Evolutionary conservation across 2,113 vertebrate genomes (phyloP), one percentile per base, ranked within the genome.

Genomic region (Pavo muticus): DNA sequence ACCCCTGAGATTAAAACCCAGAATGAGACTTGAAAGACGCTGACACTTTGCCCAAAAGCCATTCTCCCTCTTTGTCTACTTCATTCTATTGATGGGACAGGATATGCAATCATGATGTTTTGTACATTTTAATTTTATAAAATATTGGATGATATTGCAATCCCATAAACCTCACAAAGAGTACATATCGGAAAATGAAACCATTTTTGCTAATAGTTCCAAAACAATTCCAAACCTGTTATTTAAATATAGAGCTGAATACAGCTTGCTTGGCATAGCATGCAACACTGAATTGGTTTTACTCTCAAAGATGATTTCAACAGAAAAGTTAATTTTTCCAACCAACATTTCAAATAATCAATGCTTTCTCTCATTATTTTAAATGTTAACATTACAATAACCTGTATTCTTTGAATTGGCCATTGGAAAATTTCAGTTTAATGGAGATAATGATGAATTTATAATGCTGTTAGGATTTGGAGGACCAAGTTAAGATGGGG

Each of bases 401-500:
- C 24, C 14, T 16, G 11, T 9, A 61, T 69, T 95, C 29, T 54
- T 84, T 74, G 83, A 76, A 74, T 10, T 61, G 15, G 32, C 6
- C 32, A 56, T 24, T 82, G 57, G 73, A 93, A 92, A 91, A 84
- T 32, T 91, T 89, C 52, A 52, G 7, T 92, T 88, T 95, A 91
- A 92, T 74, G 39, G 35, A 68, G 21, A 71, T 39, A 87, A 67
- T 81, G 84, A 84, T 50, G 69, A 93, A 73, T 95, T 74, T 90
- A 74, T 84, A 77, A 88, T 44, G 52, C 40, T 86, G 35, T 70
- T 86, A 71, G 69, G 23, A 23, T 59, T 92, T 78, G 20, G 5
- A 93, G 32, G 25, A 80, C 8, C 24, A 85, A 86, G 77, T 77
- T 92, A 79, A 90, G 79, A 96, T 44, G 68, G 29, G n/a, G 10